Base-by-base conservation (phyloP, 2,888 invertebrate genomes). In the Drosophila nr. fundita region DNA sequence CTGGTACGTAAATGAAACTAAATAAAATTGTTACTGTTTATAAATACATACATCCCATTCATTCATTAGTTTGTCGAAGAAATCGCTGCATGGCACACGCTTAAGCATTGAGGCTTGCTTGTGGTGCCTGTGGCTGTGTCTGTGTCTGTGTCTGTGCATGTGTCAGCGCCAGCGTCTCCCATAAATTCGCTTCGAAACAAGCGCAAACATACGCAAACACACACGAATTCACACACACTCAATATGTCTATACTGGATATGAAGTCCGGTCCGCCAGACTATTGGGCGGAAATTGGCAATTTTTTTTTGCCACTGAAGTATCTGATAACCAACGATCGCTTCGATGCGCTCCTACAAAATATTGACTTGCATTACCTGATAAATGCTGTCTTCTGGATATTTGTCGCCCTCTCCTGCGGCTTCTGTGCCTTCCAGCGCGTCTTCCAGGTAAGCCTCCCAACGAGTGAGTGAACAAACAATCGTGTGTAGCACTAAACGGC, bases 321-420 rank as follows among this genome's bases (percentile, higher is more conserved):
- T 79, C 83, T 93, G 62, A 90, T 93, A 11, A 89, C 89, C 34
- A 90, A 89, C 69, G 90, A 91, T 54, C 90, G 91, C 24, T 91
- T 92, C 59, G 92, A 93, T 57, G 81, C 91, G 7, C 69, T 93
- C n/a, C 85, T 93, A 32, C 90, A 92, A 72, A 91, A 92, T 72
- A 90, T 93, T 10, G 89, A 92, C 63, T 76, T 93, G 13, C 89
- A 90, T 85, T 92, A 92, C 85, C 87, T 93, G 76, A 79, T 90
- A 21, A 93, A 93, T 82, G 89, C 90, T 4, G 87, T 93, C 49
- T 93, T 93, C 73, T 93, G 93, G 93, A 92, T 93, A 68, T 92
- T 93, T 69, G 68, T 92, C 45, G 70, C 87, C 49, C 86, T 92
- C 55, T 86, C 90, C 58, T 77, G 84, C 27, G 91, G 92, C 49